phyloP scores from a whole-genome alignment of 2,113 vertebrate species.

The Anoura caudifer region DNA sequence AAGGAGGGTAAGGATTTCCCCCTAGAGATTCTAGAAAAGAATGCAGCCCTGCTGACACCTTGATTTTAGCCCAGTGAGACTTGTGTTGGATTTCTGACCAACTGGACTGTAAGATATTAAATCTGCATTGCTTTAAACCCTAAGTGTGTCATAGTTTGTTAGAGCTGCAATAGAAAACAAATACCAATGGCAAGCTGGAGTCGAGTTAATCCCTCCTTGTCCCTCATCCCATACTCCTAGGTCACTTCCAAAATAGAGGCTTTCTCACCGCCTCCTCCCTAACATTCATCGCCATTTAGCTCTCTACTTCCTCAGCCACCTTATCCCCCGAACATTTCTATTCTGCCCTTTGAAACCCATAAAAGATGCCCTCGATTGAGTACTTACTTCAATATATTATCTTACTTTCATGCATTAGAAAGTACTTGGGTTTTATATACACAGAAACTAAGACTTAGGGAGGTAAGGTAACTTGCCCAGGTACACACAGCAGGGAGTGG shows the following conservation, averaged over 20 bases:
- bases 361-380: not conserved
- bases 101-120: not conserved
- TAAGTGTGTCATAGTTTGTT: not conserved
- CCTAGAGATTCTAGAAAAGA: not conserved
- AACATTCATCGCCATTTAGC: not conserved
- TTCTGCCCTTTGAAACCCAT: not conserved
- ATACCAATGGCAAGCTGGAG: not conserved
- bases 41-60: not conserved
- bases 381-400: not conserved
- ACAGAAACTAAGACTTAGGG: not conserved
- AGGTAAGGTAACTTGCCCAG: not conserved
- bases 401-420: not conserved
- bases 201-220: not conserved
- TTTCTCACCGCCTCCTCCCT: not conserved
- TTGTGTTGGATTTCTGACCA: not conserved
- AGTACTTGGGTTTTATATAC: not conserved
- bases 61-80: conserved; percentile 3
- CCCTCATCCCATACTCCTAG: not conserved
- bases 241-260: not conserved
- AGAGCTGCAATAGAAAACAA: not conserved
- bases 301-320: not conserved
- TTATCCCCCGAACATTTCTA: not conserved
- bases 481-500: not conserved
- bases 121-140: not conserved
- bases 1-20: not conserved